Base-by-base conservation (phyloP, 1,140 invertebrate species). In the Aphelenchoides avenae region DNA sequence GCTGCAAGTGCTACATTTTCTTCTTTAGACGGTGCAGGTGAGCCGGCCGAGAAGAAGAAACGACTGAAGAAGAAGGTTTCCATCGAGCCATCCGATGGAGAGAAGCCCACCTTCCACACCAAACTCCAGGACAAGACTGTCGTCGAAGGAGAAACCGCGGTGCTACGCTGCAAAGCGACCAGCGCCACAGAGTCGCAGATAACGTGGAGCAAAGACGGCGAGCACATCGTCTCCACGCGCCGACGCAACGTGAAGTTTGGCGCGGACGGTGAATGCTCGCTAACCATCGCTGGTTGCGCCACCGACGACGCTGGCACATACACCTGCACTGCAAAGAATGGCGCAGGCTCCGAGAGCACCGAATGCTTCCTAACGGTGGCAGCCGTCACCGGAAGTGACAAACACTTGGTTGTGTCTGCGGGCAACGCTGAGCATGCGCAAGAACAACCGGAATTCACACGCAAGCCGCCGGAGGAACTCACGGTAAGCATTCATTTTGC, bases 331-430 rank as follows among this genome's bases (percentile, higher is more conserved):
- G 61, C 51, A 15, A 34, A 44, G 20, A 65, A 65, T 33, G 43
- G 48, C 20, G 46, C 49, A 48, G 62, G 59, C 37, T 41, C 66
- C 20, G 39, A 69, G 22, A 49, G 48, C 13, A 60, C 46, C 3
- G 50, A 70, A 18, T 59, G 57, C 34, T 37, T 70, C 29, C 33
- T 69, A 22, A 69, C 68, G 27, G 52, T 69, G 18, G 65, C 63
- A n/a, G 52, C 52, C 34, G 57, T 46, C 6, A 49, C 57, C 11
- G 66, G 65, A 43, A 39, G 44, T 49, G 67, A 68, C 44, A 42
- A 52, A 22, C 67, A 68, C 55, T 47, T 69, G 24, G 67, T 68
- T 15, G 53, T 59, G n/a, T 65, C 62, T 31, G 61, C 53, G 20
- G 22, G 22, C 22, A 26, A 34, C 2, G 50, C 54, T 37, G 55